Percentiles rank a stretch among this genome's conserved stretches.
These are phyloP conservation scores for Drosophila funebris DNA, from an alignment of 1,140 invertebrate genomes.

Conservation along the genomic window DNA sequence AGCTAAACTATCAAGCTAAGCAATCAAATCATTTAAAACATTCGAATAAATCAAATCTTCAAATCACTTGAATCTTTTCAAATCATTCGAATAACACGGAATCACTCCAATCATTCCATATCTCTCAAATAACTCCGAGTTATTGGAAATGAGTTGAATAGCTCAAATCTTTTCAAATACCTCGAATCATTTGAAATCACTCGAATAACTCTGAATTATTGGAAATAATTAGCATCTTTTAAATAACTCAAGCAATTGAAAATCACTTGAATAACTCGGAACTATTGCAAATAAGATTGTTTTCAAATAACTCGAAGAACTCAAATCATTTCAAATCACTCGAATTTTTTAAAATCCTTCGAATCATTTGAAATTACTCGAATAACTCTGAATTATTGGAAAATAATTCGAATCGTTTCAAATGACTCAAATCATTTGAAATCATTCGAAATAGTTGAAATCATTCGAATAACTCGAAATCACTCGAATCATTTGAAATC, in stretches of 20 bases:
- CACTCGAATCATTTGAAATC: background rate
- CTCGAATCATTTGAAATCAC: background rate
- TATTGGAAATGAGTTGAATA: no score
- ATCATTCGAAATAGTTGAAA: background rate
- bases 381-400: background rate
- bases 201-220: no score
- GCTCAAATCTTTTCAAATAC: background rate
- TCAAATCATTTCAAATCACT: no score
- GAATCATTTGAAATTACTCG: background rate
- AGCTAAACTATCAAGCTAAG: slow-evolving; percentile 26
- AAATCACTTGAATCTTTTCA: background rate
- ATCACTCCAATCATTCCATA: background rate
- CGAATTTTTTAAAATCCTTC: no score
- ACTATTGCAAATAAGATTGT: no score
- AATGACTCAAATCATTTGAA: background rate
- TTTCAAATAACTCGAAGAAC: no score
- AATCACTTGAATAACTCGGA: no score
- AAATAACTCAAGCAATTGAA: no score
- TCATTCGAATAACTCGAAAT: background rate
- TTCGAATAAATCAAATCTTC: no score
- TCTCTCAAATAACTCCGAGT: no score
- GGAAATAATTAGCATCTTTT: no score
- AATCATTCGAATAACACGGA: background rate
- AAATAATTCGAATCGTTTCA: background rate
- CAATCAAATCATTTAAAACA: background rate